These are phyloP conservation scores for Sebastes diploproa DNA, from an alignment of 2,797 vertebrate genomes.

Conservation along the genomic window DNA sequence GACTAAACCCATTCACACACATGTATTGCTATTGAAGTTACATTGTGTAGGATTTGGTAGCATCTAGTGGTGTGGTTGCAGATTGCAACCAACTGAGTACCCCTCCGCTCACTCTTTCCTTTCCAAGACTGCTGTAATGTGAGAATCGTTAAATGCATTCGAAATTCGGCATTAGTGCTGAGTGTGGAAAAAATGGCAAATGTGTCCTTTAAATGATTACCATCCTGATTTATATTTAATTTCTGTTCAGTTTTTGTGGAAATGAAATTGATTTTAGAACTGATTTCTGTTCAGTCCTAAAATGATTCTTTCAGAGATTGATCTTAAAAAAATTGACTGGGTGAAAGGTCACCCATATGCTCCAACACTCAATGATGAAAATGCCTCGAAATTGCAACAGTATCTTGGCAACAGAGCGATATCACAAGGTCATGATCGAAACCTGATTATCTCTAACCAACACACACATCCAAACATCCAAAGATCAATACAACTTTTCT, in stretches of 20 bases:
- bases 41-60: too few species aligned
- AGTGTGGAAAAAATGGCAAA: background rate
- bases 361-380: constrained; percentile 30
- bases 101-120: too few species aligned
- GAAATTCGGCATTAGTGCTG: background rate
- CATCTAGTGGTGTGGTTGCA: too few species aligned
- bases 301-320: background rate
- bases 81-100: too few species aligned
- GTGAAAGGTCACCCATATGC: constrained; percentile 21
- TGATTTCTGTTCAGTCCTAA: background rate
- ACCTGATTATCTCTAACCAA: constrained; percentile 58
- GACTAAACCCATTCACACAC: background rate
- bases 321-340: constrained; percentile 1
- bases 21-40: background rate
- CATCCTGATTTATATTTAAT: background rate
- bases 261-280: background rate
- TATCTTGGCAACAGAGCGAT: constrained; percentile 58
- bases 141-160: background rate
- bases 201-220: background rate
- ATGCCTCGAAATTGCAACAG: constrained; percentile 26
- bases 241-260: background rate
- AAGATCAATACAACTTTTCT: constrained; percentile 56
- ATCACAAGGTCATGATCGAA: constrained; percentile 74
- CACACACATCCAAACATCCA: constrained; percentile 10
- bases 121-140: too few species aligned